phyloP scores from a whole-genome alignment of 2,888 invertebrate species.

The Himalopsyche kuldschensis region DNA sequence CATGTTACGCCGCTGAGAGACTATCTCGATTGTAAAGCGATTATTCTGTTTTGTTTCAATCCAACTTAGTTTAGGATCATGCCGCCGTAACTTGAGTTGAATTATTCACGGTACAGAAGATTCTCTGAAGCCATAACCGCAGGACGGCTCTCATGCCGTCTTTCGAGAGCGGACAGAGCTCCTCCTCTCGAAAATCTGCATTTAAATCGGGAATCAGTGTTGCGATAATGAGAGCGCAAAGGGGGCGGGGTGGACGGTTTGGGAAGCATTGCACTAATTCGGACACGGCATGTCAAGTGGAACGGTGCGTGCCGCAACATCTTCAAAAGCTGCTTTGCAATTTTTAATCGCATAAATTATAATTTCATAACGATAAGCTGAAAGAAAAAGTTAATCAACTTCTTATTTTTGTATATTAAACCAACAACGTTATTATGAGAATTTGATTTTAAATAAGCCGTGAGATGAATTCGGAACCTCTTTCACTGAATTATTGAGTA shows the following conservation, averaged over 20 bases:
- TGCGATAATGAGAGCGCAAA: constrained; percentile 48
- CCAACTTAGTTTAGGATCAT: constrained; percentile 30
- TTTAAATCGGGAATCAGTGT: constrained; percentile 59
- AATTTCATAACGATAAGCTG: too few species aligned
- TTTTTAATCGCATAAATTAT: too few species aligned
- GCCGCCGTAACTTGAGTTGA: constrained; percentile 26
- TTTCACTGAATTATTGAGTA: too few species aligned
- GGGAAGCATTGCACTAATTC: neutral
- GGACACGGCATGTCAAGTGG: neutral
- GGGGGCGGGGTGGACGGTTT: neutral
- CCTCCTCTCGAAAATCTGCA: constrained; percentile 50
- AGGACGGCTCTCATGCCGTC: neutral
- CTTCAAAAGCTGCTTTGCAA: too few species aligned
- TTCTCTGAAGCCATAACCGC: constrained; percentile 23
- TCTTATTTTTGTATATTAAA: too few species aligned
- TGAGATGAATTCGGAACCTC: too few species aligned
- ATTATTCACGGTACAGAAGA: constrained; percentile 32
- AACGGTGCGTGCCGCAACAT: neutral
- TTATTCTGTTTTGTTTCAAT: constrained; percentile 36
- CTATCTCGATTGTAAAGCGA: constrained; percentile 28
- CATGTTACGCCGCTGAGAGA: neutral
- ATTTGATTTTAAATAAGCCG: too few species aligned
- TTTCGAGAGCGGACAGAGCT: constrained; percentile 3
- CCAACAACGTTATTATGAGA: too few species aligned
- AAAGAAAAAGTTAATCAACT: too few species aligned